Evolutionary conservation across 2,797 vertebrate genomes (phyloP).

Genomic region (Remorina albescens): DNA sequence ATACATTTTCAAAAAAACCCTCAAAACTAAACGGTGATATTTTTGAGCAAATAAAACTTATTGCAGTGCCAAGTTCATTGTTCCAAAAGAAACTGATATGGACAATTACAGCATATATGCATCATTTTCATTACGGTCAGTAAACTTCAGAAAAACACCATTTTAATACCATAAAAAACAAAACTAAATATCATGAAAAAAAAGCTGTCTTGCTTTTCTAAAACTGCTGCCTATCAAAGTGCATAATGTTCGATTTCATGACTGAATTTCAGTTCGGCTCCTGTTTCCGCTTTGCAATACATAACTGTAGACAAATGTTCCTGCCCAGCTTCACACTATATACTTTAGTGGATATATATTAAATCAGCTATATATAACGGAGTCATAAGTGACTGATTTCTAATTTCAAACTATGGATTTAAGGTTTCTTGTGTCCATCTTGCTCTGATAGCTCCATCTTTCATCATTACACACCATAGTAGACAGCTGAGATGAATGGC

Average conservation of each 20-base stretch:
- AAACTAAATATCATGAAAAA: slow-evolving; percentile 48
- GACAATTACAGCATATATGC: slow-evolving; percentile 49
- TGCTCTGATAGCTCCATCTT: slow-evolving; percentile 45
- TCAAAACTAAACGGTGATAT: slow-evolving; percentile 10
- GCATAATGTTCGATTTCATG: slow-evolving; percentile 81
- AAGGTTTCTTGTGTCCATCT: slow-evolving; percentile 44
- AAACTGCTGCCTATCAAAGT: slow-evolving; percentile 82
- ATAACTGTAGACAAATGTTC: slow-evolving; percentile 55
- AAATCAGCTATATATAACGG: slow-evolving; percentile 74
- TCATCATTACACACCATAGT: slow-evolving; percentile 51
- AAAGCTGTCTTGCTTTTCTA: slow-evolving; percentile 51
- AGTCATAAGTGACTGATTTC: slow-evolving; percentile 65
- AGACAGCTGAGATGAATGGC: slow-evolving; percentile 55
- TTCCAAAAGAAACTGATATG: slow-evolving; percentile 30
- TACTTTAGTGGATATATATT: slow-evolving; percentile 81
- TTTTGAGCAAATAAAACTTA: slow-evolving; percentile 48
- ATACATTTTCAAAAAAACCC: slow-evolving; percentile 26
- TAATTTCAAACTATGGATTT: slow-evolving; percentile 60
- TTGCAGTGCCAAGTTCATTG: slow-evolving; percentile 55
- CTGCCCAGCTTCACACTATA: slow-evolving; percentile 69
- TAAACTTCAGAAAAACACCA: slow-evolving; percentile 49
- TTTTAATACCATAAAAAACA: slow-evolving; percentile 53
- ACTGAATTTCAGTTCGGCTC: slow-evolving; percentile 56
- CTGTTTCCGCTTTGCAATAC: slow-evolving; percentile 66
- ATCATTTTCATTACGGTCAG: slow-evolving; percentile 56